Base-by-base conservation (phyloP, 2,888 invertebrate genomes). In the Melitaea athalia region DNA sequence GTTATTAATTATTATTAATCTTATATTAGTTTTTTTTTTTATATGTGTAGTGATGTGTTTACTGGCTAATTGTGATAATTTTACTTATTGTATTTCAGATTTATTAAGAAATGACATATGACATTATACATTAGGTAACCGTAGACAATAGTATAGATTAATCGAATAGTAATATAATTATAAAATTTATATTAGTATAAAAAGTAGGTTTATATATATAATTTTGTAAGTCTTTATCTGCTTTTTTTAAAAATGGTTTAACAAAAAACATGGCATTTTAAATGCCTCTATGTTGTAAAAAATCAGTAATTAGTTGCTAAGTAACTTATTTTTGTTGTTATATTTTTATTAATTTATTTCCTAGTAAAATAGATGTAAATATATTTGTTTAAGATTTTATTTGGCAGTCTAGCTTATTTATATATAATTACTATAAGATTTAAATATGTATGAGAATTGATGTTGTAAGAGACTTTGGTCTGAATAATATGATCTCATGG, bases 401-500 rank as follows among this genome's bases (percentile, higher is more conserved):
- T 53, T 31, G 24, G 52, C 31, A 11, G 17, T 53, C 31, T 53
- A 5, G 5, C 12, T 53, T 53, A 53, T 53, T 24, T 12, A 53
- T 52, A 52, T 50, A 10, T 4, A 45, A 45, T 15, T 50, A 10
- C 17, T 4, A n/a, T 50, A 24, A 24, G 12, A 52, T 24, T 49
- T 24, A 24, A 24, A 52, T 52, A 55, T 55, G 53, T 55, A 55
- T 31, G 33, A 55, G 14, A 55, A 33, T 55, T 1, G 14, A 55
- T 55, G n/a, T 55, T n/a, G n/a, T 33, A 55, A 55, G 53, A 24
- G 31, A 49, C 17, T 45, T 47, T 11, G 43, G 33, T 61, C 61
- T 31, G 24, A 47, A 24, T 60, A 31, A 61, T 49, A 49, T 8
- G 61, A 61, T 61, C 61, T 61, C 61, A 61, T 31, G 10, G 33